phyloP scores from a whole-genome alignment of 2,797 vertebrate species.

The Carduelis carduelis region DNA sequence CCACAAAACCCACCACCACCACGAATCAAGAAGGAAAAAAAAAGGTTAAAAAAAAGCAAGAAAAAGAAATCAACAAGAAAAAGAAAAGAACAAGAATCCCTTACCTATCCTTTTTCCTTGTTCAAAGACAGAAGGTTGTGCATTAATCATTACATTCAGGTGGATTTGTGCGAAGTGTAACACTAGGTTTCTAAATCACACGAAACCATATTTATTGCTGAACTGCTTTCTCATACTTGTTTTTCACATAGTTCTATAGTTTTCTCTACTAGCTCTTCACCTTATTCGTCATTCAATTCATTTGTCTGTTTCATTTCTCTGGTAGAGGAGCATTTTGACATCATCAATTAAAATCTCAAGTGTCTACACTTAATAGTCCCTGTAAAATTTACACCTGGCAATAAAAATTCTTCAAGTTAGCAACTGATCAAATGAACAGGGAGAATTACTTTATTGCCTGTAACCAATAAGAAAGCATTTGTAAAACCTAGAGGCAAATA shows the following conservation, averaged over 20 bases:
- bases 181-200: neutral
- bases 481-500: neutral
- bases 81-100: neutral
- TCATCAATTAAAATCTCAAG: neutral
- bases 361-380: neutral
- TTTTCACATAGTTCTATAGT: neutral
- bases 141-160: neutral
- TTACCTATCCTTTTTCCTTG: neutral
- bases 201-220: neutral
- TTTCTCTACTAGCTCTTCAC: neutral
- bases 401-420: neutral
- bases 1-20: neutral
- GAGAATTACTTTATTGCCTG: neutral
- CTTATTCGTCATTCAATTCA: neutral
- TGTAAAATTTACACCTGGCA: neutral
- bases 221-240: neutral
- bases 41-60: neutral
- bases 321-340: neutral
- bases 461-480: neutral
- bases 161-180: neutral
- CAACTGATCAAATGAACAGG: neutral
- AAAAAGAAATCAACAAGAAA: neutral
- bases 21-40: neutral
- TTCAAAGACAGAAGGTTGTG: neutral
- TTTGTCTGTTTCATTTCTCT: neutral